Evolutionary conservation across 2,113 vertebrate species (phyloP).

Genomic region (Bolborhynchus lineola): DNA sequence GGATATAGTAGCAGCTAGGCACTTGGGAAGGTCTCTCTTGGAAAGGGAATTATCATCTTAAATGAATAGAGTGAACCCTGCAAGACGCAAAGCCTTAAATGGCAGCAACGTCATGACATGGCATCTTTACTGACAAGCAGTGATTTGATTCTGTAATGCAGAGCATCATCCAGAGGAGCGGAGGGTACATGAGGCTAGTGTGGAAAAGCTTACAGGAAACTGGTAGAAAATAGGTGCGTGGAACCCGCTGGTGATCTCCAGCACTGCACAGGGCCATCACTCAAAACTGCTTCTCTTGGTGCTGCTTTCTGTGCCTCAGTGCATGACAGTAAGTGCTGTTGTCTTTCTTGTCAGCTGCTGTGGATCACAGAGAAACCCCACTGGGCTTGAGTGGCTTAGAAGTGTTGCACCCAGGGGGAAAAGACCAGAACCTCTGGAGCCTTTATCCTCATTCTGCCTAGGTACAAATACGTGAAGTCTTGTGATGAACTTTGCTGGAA

Average conservation of each 20-base stretch:
- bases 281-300: neutral
- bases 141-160: neutral
- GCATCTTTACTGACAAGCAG: neutral
- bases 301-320: neutral
- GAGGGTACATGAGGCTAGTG: neutral
- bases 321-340: neutral
- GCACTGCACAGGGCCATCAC: neutral
- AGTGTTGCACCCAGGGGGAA: neutral
- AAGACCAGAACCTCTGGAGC: neutral
- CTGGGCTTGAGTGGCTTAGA: neutral
- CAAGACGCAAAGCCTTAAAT: neutral
- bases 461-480: neutral
- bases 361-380: neutral
- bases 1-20: neutral
- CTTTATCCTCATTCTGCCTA: neutral
- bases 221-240: neutral
- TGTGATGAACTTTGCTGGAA: constrained; percentile 8
- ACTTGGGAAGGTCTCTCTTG: neutral
- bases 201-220: neutral
- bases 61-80: neutral
- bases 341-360: neutral
- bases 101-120: neutral
- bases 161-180: neutral
- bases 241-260: neutral
- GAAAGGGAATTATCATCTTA: neutral